Conservation (phyloP, 2,888 invertebrate genomes). For the Pristionchus exspectatus region DNA sequence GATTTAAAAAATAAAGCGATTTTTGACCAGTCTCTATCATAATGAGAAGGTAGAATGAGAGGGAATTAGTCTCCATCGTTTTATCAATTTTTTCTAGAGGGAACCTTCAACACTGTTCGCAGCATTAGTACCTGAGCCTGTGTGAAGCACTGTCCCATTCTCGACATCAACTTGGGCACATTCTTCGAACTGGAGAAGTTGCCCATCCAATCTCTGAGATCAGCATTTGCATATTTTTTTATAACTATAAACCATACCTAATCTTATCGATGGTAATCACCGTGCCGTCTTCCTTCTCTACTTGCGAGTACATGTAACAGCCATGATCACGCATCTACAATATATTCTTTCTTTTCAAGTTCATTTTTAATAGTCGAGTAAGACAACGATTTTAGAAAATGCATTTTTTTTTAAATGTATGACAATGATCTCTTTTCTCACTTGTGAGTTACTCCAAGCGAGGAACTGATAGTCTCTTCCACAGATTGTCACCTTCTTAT, state of each 20-base stretch:
- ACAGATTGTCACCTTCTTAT: slow-evolving; percentile 62
- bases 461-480: slow-evolving; percentile 70
- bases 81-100: not conserved
- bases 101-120: not conserved
- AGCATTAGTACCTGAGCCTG: slow-evolving; percentile 67
- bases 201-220: slow-evolving; percentile 71
- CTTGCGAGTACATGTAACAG: slow-evolving; percentile 72
- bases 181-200: slow-evolving; percentile 68
- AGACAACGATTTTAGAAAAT: too few species aligned
- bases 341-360: not conserved
- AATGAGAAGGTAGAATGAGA: too few species aligned
- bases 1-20: too few species aligned
- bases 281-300: slow-evolving; percentile 57
- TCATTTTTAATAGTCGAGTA: not conserved
- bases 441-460: slow-evolving; percentile 77
- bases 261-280: slow-evolving; percentile 63
- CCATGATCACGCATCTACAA: slow-evolving; percentile 75
- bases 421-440: not conserved
- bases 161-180: slow-evolving; percentile 79
- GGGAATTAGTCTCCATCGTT: too few species aligned
- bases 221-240: not conserved
- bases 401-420: too few species aligned
- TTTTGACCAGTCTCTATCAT: too few species aligned
- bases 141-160: slow-evolving; percentile 80
- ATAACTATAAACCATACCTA: not conserved